Evolutionary conservation across 2,888 invertebrate genomes (phyloP).

Genomic region (Leptopilina syphax): DNA sequence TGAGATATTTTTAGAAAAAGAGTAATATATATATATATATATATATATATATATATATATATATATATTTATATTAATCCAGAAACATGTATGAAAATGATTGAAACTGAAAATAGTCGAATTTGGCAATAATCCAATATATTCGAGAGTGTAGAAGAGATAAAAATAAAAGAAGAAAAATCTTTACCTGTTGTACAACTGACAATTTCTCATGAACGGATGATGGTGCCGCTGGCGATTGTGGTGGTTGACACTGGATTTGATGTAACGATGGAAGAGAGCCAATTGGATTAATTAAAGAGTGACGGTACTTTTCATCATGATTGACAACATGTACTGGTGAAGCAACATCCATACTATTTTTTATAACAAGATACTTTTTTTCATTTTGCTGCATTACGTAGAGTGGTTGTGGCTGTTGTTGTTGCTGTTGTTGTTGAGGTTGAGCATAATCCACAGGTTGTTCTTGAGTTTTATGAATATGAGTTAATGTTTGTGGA

Average conservation of each 20-base stretch:
- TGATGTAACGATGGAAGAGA: conserved; percentile 66
- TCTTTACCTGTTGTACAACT: conserved; percentile 68
- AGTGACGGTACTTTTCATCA: conserved; percentile 75
- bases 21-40: background rate
- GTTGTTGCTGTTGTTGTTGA: conserved; percentile 63
- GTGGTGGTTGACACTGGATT: conserved; percentile 69
- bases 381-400: conserved; percentile 79
- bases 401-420: conserved; percentile 62
- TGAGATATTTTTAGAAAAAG: background rate
- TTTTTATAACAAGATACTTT: conserved; percentile 82
- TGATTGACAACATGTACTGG: conserved; percentile 74
- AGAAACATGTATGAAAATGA: conserved; percentile 19
- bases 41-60: too few relatives aligned
- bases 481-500: conserved; percentile 67
- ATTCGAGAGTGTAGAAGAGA: background rate
- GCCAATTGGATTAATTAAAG: conserved; percentile 69
- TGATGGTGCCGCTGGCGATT: conserved; percentile 62
- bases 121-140: background rate
- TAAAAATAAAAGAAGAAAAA: background rate
- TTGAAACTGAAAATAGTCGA: background rate
- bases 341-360: conserved; percentile 67
- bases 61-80: background rate
- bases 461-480: conserved; percentile 70
- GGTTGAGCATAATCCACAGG: conserved; percentile 72
- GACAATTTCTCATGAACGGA: conserved; percentile 69